A percentile compares a stretch with the other conserved stretches of the same genome.
These are phyloP conservation scores for Marmota flaviventris DNA, from an alignment of 2,113 vertebrate genomes.

Conservation along the genomic window DNA sequence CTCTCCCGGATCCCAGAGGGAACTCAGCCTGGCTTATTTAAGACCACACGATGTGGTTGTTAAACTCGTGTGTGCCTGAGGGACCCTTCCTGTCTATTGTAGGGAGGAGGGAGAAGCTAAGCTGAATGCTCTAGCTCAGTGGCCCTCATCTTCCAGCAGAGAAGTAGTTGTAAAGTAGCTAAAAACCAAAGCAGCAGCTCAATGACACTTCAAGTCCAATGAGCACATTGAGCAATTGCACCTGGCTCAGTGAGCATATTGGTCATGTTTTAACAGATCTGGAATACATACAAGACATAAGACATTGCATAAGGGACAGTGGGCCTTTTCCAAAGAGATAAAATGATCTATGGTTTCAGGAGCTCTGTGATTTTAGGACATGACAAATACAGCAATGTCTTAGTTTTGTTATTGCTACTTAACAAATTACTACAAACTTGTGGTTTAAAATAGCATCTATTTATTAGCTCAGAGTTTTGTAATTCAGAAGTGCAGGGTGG, in stretches of 20 bases:
- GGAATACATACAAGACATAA: background rate
- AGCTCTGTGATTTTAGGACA: background rate
- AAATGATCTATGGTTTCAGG: background rate
- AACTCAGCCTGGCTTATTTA: conserved; percentile 69
- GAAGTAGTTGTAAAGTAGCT: background rate
- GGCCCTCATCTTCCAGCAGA: background rate
- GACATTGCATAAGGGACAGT: background rate
- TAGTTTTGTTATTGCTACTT: background rate
- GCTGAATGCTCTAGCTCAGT: background rate
- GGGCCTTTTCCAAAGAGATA: background rate
- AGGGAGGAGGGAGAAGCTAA: background rate
- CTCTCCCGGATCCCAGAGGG: conserved; percentile 54
- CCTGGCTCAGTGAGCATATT: background rate
- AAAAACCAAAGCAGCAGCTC: conserved; percentile 14
- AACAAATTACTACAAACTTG: background rate
- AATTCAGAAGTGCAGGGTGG: background rate
- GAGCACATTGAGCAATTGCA: conserved; percentile 35
- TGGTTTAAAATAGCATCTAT: conserved; percentile 37
- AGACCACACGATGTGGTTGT: conserved; percentile 37
- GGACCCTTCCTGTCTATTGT: conserved; percentile 22
- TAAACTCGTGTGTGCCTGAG: conserved; percentile 23
- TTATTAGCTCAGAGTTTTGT: background rate
- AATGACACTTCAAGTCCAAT: background rate
- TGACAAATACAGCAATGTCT: conserved; percentile 1
- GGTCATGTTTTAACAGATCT: conserved; percentile 49